Conservation (phyloP, 2,888 invertebrate genomes). For the Fragum whitleyi region DNA sequence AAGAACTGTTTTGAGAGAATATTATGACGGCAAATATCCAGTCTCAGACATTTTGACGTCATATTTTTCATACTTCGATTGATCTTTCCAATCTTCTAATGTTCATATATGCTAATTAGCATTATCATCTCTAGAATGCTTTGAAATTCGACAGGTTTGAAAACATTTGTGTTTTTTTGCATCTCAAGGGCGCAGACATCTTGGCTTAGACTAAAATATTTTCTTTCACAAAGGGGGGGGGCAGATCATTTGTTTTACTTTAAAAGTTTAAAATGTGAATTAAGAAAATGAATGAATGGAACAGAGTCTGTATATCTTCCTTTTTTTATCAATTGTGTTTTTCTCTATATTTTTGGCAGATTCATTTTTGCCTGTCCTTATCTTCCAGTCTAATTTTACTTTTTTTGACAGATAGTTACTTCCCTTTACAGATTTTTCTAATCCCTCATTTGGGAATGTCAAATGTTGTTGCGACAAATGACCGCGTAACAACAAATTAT, state of each 20-base stretch:
- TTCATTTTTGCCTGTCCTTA: too few relatives aligned
- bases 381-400: background rate
- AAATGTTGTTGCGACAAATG: constrained; percentile 17
- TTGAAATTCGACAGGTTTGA: too few relatives aligned
- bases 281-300: too few relatives aligned
- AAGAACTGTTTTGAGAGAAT: background rate
- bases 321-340: too few relatives aligned
- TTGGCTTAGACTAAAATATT: constrained; percentile 17
- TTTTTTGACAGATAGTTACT: background rate
- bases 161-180: too few relatives aligned
- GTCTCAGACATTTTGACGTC: background rate
- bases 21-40: background rate
- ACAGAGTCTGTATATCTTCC: too few relatives aligned
- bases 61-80: background rate
- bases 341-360: too few relatives aligned
- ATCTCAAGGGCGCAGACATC: constrained; percentile 41
- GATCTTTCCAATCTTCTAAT: background rate
- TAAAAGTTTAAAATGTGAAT: too few relatives aligned
- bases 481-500: constrained; percentile 19
- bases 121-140: too few relatives aligned
- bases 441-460: constrained; percentile 28
- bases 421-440: constrained; percentile 7
- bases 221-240: too few relatives aligned
- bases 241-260: too few relatives aligned
- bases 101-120: too few relatives aligned